Base-by-base conservation (phyloP, 2,888 invertebrate genomes). In the Thymelicus sylvestris region DNA sequence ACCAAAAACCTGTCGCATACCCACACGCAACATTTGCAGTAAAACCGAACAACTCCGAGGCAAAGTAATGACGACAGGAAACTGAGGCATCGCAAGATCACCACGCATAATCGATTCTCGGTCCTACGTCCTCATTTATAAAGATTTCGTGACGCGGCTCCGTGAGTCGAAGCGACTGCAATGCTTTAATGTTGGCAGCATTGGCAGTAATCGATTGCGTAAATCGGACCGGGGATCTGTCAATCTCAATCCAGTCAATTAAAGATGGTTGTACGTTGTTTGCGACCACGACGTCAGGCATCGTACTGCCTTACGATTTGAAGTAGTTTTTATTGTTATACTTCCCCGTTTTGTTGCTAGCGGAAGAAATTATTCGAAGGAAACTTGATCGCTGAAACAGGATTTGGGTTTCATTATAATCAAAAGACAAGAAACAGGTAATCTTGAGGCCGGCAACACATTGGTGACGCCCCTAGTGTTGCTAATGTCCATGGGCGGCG, bases 171-270 rank as follows among this genome's bases (percentile, higher is more conserved):
- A 68, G 19, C 63, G 63, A 47, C 63, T 19, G 61, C 41, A 52
- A n/a, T 19, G 48, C 5, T 60, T 70, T 70, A 70, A 59, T 60
- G 60, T 65, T 50, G 24, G 71, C 71, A 61, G 65, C 61, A 71
- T 65, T 50, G 24, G 71, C 71, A 61, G 65, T 71, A 71, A 71
- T 71, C 70, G 61, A 71, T 66, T 66, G 65, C 65, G 70, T 71
- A 66, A 71, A 71, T 61, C 70, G 70, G 65, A 70, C 7, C 66
- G 65, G 60, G 39, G 70, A 59, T 65, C 70, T 71, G 70, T 71
- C 70, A 71, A 71, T 71, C 70, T 71, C 70, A 66, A 71, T 66
- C 52, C 61, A 71, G 70, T 71, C 70, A 71, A 71, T 71, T 71
- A 71, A 71, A 71, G 71, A 65, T 60, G 64, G 55, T 38, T 63